Evolutionary conservation across 2,797 vertebrate species (phyloP).

Genomic region (Tokudaia muenninki): DNA sequence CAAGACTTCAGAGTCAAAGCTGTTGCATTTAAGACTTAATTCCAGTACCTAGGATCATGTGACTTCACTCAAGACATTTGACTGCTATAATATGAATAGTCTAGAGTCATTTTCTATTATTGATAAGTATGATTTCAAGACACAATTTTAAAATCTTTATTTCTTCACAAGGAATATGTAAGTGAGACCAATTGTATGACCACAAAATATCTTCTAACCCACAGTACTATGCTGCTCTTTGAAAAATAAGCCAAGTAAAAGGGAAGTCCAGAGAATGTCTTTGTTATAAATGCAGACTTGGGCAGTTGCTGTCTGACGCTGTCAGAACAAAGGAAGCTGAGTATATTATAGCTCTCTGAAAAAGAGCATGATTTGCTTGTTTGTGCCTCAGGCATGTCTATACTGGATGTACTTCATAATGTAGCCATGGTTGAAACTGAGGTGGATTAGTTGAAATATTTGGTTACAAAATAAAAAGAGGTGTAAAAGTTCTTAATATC

Average conservation of each 20-base stretch:
- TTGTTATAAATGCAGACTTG: neutral
- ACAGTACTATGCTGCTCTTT: neutral
- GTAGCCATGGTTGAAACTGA: neutral
- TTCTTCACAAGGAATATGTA: neutral
- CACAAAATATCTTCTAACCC: neutral
- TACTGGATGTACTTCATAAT: neutral
- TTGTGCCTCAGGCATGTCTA: neutral
- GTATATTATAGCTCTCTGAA: constrained; percentile 13
- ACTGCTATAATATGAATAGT: neutral
- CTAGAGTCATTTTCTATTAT: neutral
- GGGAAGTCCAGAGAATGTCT: neutral
- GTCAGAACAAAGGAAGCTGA: neutral
- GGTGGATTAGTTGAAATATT: neutral
- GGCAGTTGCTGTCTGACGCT: neutral
- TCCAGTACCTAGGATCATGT: neutral
- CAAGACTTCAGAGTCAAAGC: neutral
- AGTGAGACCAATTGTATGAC: neutral
- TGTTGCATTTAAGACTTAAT: neutral
- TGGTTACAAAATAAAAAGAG: neutral
- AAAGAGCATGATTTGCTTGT: neutral
- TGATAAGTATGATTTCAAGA: neutral
- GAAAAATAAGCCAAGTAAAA: constrained; percentile 20
- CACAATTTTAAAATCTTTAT: neutral
- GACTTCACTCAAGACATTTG: neutral
- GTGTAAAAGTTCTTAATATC: neutral